These are phyloP conservation scores for Tupiocoris notatus DNA, from an alignment of 2,888 invertebrate species.

Conservation along the genomic window DNA sequence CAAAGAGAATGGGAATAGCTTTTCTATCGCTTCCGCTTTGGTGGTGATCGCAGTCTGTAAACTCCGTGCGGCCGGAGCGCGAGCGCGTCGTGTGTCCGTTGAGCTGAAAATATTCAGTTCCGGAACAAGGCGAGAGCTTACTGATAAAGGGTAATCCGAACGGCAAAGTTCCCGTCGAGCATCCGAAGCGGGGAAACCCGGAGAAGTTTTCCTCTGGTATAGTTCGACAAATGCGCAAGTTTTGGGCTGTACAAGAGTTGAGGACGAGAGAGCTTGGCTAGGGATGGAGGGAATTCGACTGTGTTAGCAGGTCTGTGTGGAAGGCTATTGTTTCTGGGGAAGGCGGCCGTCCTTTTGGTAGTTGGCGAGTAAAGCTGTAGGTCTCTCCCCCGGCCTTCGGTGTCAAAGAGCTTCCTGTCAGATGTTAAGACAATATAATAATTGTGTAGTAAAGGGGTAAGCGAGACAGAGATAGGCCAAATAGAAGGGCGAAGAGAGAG, in stretches of 20 bases:
- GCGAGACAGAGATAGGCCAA: neutral
- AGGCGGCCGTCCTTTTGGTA: neutral
- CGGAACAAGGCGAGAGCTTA: neutral
- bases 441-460: conserved; percentile 23
- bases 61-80: neutral
- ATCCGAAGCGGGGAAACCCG: neutral
- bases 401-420: conserved; percentile 41
- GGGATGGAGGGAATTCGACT: too few relatives aligned
- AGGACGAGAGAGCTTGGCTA: neutral
- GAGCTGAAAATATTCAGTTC: neutral
- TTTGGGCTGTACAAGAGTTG: neutral
- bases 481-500: neutral
- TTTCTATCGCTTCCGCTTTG: too few relatives aligned
- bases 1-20: too few relatives aligned
- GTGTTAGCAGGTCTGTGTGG: too few relatives aligned
- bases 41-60: too few relatives aligned
- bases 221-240: neutral
- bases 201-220: neutral
- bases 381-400: neutral
- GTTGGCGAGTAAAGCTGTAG: too few relatives aligned
- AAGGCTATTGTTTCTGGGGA: neutral
- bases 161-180: neutral
- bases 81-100: neutral
- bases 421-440: conserved; percentile 42
- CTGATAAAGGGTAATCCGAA: neutral